phyloP scores from a whole-genome alignment of 2,888 invertebrate species.

The Salticus scenicus region DNA sequence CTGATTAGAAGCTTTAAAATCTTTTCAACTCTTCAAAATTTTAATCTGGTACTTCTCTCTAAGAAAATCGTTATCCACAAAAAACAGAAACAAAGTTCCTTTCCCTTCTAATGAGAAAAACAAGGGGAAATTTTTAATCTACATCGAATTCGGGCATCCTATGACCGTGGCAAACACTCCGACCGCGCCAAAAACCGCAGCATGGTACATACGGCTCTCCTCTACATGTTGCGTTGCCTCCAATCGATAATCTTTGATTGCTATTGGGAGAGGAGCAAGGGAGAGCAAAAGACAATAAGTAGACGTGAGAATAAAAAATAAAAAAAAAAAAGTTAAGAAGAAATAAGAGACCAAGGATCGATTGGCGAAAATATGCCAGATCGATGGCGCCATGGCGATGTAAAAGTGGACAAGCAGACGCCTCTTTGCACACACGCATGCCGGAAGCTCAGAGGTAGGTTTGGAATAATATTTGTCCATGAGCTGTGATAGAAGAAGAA shows the following conservation, averaged over 20 bases:
- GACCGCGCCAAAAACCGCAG: background rate
- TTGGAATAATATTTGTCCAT: background rate
- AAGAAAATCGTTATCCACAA: too few species aligned
- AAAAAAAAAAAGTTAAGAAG: background rate
- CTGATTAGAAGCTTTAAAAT: too few species aligned
- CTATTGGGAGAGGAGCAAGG: background rate
- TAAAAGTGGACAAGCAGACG: background rate
- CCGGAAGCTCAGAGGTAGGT: background rate
- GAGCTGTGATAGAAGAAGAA: background rate
- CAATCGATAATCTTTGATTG: background rate
- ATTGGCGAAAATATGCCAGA: conserved; percentile 55
- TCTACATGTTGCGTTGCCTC: background rate
- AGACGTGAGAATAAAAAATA: background rate
- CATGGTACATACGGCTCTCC: background rate
- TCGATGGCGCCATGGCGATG: conserved; percentile 60
- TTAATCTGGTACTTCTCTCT: too few species aligned
- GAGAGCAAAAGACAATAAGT: conserved; percentile 11
- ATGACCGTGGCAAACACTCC: too few species aligned
- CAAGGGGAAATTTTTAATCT: too few species aligned
- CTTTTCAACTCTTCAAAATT: too few species aligned
- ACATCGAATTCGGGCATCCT: too few species aligned
- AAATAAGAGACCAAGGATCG: conserved; percentile 15
- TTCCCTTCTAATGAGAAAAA: too few species aligned
- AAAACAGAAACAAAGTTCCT: too few species aligned
- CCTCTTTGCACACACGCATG: background rate